Evolutionary conservation across 1,140 invertebrate species (phyloP), one percentile per base, ranked within the genome.

Genomic region (Gryllus bimaculatus): DNA sequence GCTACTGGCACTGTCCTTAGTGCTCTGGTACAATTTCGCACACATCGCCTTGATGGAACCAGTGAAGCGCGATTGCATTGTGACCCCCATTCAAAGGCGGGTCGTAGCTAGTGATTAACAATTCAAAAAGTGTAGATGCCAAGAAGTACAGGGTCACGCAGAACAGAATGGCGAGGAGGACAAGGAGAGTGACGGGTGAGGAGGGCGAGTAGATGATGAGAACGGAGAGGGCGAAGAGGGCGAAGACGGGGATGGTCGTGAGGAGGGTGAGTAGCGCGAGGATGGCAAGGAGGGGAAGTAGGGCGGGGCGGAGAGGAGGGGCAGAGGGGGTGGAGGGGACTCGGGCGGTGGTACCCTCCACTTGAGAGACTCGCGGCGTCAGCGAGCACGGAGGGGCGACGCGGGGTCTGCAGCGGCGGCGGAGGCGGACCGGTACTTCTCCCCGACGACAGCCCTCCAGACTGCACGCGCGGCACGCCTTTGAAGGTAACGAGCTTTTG

Each of bases 401-500:
- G 54, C 10, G 54, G 54, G 2, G 10, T n/a, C 54, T 66, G 0
- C 54, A 39, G 54, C 54, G 7, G 10, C 54, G 26, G 26, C 26
- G 26, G 26, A 39, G 26, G 26, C 26, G 26, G 26, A 39, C 1
- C 26, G 26, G 26, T 39, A 39, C 26, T 39, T 39, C 26, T 39
- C 26, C 26, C 26, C 26, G 26, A 39, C 26, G 26, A 39, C 26
- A 39, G 26, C 26, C 26, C 26, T 39, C 26, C 10, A 66, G 54
- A 66, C 10, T 66, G 54, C 54, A 66, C 54, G 54, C 54, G 54
- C 54, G 54, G 54, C 54, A 18, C 54, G 54, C 54, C 54, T 66
- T 66, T 66, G 54, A 66, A 66, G 54, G 54, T 66, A 66, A 66
- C 54, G 54, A 66, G 54, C 54, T 66, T 66, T 66, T 66, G 54